phyloP scores from a whole-genome alignment of 2,888 invertebrate genomes.

The Dromius quadrimaculatus region DNA sequence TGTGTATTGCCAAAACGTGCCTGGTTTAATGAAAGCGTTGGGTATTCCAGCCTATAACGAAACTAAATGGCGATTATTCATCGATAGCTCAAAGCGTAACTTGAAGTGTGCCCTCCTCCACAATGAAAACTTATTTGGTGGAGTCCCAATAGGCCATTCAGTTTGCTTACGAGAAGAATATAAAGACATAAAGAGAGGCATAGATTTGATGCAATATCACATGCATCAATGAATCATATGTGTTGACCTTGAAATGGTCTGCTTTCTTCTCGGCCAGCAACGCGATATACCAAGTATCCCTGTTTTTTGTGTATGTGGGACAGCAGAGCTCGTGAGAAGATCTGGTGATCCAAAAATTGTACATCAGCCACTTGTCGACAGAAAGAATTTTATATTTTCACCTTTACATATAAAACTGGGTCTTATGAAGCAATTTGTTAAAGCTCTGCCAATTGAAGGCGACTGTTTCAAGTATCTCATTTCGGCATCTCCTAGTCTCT shows the following conservation, averaged over 20 bases:
- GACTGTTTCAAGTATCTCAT: too few species aligned
- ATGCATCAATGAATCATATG: conserved; percentile 52
- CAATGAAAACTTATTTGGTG: conserved; percentile 50
- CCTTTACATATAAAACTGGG: too few species aligned
- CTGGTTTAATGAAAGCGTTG: conserved; percentile 36
- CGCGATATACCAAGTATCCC: conserved; percentile 48
- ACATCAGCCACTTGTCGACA: too few species aligned
- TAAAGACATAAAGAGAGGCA: conserved; percentile 42
- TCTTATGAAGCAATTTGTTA: too few species aligned
- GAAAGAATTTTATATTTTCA: too few species aligned
- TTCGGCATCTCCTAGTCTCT: conserved; percentile 44
- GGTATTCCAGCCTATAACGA: conserved; percentile 23
- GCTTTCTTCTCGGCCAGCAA: conserved; percentile 53
- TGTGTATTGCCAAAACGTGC: conserved; percentile 38
- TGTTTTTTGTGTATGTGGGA: too few species aligned
- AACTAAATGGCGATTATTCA: conserved; percentile 51
- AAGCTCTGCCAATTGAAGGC: too few species aligned
- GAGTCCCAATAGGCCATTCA: conserved; percentile 52
- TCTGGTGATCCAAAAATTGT: too few species aligned
- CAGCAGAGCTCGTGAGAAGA: too few species aligned
- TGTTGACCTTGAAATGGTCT: conserved; percentile 49
- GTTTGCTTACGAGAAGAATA: conserved; percentile 36
- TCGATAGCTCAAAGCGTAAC: conserved; percentile 53
- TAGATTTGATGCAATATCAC: conserved; percentile 45
- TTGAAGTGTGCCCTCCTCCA: conserved; percentile 51